Base-by-base conservation (phyloP, 2,797 vertebrate genomes). In the Salmo trutta region DNA sequence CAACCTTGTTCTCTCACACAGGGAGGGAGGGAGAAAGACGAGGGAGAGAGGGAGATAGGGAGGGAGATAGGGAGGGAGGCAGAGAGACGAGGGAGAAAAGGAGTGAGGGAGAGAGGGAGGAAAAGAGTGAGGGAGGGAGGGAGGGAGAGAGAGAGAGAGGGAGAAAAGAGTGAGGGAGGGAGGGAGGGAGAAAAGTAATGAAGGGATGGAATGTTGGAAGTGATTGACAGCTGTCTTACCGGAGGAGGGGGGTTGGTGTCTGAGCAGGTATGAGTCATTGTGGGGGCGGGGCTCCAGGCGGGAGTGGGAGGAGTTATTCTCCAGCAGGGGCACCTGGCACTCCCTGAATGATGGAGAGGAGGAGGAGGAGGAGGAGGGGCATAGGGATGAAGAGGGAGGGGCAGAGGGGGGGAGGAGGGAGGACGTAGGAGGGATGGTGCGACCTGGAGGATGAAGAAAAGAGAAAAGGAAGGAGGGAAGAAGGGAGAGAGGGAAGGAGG, bases 291-390 rank as follows among this genome's bases (percentile, higher is more conserved):
- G 96, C 91, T 99, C 97, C 96, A 99, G 96, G 94, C 98, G 98
- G 88, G 97, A 96, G 95, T 98, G 97, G 93, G 96, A 96, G 91
- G 97, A 96, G 89, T 97, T 99, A 96, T 96, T 98, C 96, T 99
- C 97, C 95, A 99, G 96, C 94, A 99, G 96, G 91, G 97, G 97
- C 93, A 99, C 97, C 96, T 99, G 98, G 93, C 97, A 99, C 88
- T 95, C 95, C 88, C 94, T 92, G 88, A 95, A 93, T 88, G 95
- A 96, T 84, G 97, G 97, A 79, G 91, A 91, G 5, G 91, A 91
- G 82, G 89, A 89, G 5, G 91, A 91, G 83, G 89, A 89, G 10
- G 96, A 95, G 91, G 95, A 92, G 87, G 97, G 96, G 93, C 96
- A 96, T 82, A 96, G 96, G 94, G 78, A 84, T 86, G 97, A 96